Evolutionary conservation across 2,797 vertebrate species (phyloP).

Genomic region (Microtus californicus): DNA sequence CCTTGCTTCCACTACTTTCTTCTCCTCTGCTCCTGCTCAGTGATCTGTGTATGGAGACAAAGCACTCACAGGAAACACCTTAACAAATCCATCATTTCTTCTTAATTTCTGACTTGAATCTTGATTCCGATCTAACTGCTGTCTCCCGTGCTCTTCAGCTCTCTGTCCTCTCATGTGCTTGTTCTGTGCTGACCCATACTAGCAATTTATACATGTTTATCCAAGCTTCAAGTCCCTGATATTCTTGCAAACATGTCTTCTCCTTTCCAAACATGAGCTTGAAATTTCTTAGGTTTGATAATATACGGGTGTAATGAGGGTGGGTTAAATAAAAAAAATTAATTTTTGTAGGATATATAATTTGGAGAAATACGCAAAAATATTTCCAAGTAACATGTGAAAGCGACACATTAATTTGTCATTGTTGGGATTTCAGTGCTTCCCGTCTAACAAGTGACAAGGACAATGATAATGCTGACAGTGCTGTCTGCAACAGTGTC

Average conservation of each 20-base stretch:
- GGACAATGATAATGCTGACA: not conserved
- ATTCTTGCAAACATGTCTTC: not conserved
- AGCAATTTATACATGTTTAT: not conserved
- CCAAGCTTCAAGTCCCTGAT: not conserved
- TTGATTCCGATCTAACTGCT: not conserved
- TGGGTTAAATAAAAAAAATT: not conserved
- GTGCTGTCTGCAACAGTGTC: not conserved
- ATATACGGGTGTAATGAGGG: not conserved
- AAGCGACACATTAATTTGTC: conserved; percentile 8
- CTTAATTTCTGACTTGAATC: conserved; percentile 24
- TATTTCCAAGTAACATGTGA: conserved; percentile 22
- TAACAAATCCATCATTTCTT: not conserved
- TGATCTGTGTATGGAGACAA: conserved; percentile 12
- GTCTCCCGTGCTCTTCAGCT: not conserved
- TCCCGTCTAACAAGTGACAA: not conserved
- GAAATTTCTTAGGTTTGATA: not conserved
- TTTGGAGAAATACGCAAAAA: conserved; percentile 54
- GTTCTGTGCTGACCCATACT: not conserved
- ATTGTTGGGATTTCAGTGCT: not conserved
- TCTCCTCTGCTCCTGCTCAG: not conserved
- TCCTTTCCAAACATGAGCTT: not conserved
- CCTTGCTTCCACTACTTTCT: not conserved
- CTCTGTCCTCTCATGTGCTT: not conserved
- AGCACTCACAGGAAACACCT: not conserved
- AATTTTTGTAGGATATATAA: conserved; percentile 14